Evolutionary conservation across 2,797 vertebrate genomes (phyloP), one percentile per base, ranked within the genome.

Genomic region (Chlorospingus semifuscus): DNA sequence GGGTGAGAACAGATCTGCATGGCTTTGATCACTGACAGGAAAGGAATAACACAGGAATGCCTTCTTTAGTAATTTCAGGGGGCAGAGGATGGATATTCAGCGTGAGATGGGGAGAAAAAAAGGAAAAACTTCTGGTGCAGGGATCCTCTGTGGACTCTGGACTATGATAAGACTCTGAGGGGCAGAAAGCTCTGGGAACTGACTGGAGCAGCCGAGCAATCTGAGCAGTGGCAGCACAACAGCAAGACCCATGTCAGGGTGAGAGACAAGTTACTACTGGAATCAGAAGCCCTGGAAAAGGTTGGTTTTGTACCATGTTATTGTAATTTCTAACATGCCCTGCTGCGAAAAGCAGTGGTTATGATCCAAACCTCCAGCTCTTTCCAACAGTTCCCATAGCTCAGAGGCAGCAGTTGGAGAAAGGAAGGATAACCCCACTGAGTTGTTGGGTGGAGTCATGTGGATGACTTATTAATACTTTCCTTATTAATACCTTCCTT

Each of bases 391-490:
- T 66, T 65, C 20, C 47, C 59, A 24, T 14, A 79, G 81, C 66
- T 69, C 59, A 59, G 61, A 79, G 41, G 20, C 59, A 74, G 81
- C 70, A 59, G 37, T 21, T 78, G 78, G 75, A 71, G 75, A 66
- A 82, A 82, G 81, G 36, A 82, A 91, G 68, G 68, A 84, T n/a
- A 56, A 91, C 71, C 56, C 82, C 79, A 49, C 37, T 21, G 89
- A 75, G 52, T 14, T 85, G 65, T 53, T 75, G 57, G 72, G 71
- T 86, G 82, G 72, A 77, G 46, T 53, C 50, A 3, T 12, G 21
- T 21, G 56, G 53, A 42, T 83, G 36, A 36, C 36, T 36, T 36
- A 36, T 36, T 36, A 36, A 36, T 36, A 36, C 36, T 36, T 36
- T 36, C 37, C 15, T 89, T 46, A 42, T 80, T 66, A 56, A 85